A percentile compares a stretch with the other conserved stretches of the same genome.
These are phyloP conservation scores for Terrapene triunguis DNA, from an alignment of 2,113 vertebrate genomes.

Conservation along the genomic window DNA sequence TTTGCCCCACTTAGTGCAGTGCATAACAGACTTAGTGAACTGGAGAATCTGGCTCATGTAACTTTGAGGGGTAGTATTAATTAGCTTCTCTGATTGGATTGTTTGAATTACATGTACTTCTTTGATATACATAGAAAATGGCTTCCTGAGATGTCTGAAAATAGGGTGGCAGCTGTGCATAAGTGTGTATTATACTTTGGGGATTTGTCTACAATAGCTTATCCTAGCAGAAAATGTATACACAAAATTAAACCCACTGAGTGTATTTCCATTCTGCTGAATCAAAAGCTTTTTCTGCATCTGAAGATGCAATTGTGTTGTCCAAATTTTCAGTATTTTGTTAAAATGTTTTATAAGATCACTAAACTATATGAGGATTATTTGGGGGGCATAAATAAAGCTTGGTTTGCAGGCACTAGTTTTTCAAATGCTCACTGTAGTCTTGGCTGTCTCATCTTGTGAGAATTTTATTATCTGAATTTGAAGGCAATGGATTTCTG, in stretches of 20 bases:
- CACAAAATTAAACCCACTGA: slow-evolving; percentile 25
- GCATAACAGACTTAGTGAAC: not conserved
- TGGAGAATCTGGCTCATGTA: not conserved
- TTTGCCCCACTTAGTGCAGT: not conserved
- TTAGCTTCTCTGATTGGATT: not conserved
- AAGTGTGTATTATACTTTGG: not conserved
- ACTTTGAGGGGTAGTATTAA: not conserved
- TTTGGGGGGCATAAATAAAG: not conserved
- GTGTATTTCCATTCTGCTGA: slow-evolving; percentile 63
- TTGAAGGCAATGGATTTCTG: not conserved
- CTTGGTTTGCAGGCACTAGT: not conserved
- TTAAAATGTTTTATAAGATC: slow-evolving; percentile 54
- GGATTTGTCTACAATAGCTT: slow-evolving; percentile 1
- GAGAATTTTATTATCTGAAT: not conserved
- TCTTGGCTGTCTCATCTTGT: not conserved
- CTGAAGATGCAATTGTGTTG: not conserved
- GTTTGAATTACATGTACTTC: not conserved
- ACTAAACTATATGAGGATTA: not conserved
- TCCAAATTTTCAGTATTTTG: slow-evolving; percentile 20
- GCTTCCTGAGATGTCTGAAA: slow-evolving; percentile 11
- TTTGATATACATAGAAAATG: not conserved
- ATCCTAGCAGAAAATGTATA: slow-evolving; percentile 17
- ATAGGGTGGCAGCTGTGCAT: not conserved
- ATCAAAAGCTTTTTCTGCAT: slow-evolving; percentile 44
- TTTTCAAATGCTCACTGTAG: not conserved